Base-by-base conservation (phyloP, 2,888 invertebrate genomes). In the Norana najaformis region DNA sequence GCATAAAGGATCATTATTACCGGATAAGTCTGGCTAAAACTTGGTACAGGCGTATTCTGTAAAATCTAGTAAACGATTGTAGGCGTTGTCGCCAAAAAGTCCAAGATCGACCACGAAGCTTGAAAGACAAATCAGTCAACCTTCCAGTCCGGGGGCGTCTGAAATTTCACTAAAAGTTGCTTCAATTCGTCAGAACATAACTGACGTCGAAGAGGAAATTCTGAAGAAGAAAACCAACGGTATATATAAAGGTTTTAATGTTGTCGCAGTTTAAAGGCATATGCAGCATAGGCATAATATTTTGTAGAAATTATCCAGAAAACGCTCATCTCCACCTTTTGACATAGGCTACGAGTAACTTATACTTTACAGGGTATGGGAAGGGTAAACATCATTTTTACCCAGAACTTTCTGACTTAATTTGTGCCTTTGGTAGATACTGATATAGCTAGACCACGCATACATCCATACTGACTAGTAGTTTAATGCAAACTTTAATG, bases 111-210 rank as follows among this genome's bases (percentile, higher is more conserved):
- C 69, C n/a, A n/a, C 36, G 85, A 85, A 36, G 20, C 18, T 85
- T 16, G 85, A 85, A 85, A 35, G 85, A 20, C 85, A 85, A 16
- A 36, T 85, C 20, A 85, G 85, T 8, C 35, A 85, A 36, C 85
- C 85, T 18, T 3, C 35, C 13, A 85, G 85, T 85, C 85, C 85
- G 36, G 85, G 23, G 30, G 35, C 37, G 16, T 20, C 35, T 23
- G 85, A 85, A 0, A 85, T 85, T 1, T 36, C 35, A 8, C 36
- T 85, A 5, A 85, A 85, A 37, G 85, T 85, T 35, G 85, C 85
- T 85, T 85, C 85, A 35, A 35, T 85, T 85, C 85, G 85, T 37
- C 85, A 85, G 85, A 85, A 37, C 36, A 85, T 35, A 35, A 85
- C 85, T 35, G 85, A 85, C 85, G 36, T 85, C 36, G 34, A 85